Conservation (phyloP, 1,140 invertebrate genomes). For the Trichogramma pretiosum region DNA sequence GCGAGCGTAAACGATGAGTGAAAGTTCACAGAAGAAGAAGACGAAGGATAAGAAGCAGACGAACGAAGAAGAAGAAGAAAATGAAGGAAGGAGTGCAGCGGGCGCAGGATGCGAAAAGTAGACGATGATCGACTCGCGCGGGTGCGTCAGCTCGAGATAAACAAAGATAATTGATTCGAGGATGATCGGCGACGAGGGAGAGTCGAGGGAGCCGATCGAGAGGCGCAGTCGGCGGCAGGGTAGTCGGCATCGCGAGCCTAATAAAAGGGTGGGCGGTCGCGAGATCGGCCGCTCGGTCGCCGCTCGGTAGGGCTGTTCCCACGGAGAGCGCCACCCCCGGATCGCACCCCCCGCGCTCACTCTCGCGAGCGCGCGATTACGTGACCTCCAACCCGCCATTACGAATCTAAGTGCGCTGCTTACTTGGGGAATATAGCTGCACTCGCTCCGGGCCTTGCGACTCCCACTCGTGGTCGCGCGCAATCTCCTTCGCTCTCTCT, state of each 20-base stretch:
- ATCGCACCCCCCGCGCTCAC: background rate
- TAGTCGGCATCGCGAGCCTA: conserved; percentile 4
- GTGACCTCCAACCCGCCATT: conserved; percentile 44
- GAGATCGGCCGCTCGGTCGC: background rate
- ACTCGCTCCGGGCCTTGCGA: conserved; percentile 19
- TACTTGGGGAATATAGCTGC: too few species aligned
- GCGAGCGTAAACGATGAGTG: too few species aligned
- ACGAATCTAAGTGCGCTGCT: too few species aligned
- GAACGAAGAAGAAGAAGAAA: too few species aligned
- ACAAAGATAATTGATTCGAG: conserved; percentile 19
- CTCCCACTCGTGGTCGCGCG: conserved; percentile 13
- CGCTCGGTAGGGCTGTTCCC: conserved; percentile 3
- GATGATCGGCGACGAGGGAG: background rate
- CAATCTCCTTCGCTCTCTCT: background rate
- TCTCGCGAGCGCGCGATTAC: conserved; percentile 29
- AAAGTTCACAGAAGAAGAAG: too few species aligned
- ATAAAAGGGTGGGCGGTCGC: conserved; percentile 17
- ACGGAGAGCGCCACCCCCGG: conserved; percentile 8
- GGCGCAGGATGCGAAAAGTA: background rate
- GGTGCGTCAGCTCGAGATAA: too few species aligned
- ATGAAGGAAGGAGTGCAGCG: too few species aligned
- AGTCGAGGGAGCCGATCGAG: background rate
- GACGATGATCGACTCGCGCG: background rate
- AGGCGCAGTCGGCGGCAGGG: background rate
- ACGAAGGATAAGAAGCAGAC: too few species aligned